A percentile compares a stretch with the other conserved stretches of the same genome.
These are phyloP conservation scores for Halcyon senegalensis DNA, from an alignment of 2,113 vertebrate species.

Conservation along the genomic window DNA sequence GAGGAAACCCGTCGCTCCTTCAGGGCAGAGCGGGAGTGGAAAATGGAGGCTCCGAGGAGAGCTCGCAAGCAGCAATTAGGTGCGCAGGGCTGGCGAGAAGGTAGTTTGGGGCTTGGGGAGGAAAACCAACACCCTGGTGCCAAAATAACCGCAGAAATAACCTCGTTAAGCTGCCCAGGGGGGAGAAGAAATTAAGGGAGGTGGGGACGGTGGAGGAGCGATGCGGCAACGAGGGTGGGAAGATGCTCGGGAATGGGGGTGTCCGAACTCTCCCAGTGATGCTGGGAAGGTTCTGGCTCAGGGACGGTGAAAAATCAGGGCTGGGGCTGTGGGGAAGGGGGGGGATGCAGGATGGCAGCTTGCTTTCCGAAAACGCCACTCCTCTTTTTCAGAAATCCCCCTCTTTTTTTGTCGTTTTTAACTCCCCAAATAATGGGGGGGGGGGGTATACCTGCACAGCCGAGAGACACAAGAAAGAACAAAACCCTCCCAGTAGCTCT, in stretches of 20 bases:
- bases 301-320: neutral
- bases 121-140: neutral
- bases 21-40: neutral
- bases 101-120: neutral
- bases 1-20: neutral
- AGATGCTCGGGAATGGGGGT: neutral
- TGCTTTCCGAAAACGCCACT: neutral
- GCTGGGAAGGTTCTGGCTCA: neutral
- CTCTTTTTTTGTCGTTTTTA: neutral
- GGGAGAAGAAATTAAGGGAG: neutral
- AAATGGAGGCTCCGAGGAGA: constrained; percentile 35
- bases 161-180: neutral
- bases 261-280: fast-evolving
- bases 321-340: neutral
- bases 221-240: neutral
- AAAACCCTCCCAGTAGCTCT: neutral
- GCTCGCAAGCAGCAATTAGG: neutral
- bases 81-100: neutral
- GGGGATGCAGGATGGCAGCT: neutral
- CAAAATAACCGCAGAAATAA: neutral
- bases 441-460: neutral
- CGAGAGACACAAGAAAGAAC: neutral
- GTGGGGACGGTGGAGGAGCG: neutral
- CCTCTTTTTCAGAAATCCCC: neutral
- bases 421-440: fast-evolving